Evolutionary conservation across 2,797 vertebrate genomes (phyloP), one percentile per base, ranked within the genome.

Genomic region (Lepidocolaptes lacrymiger): DNA sequence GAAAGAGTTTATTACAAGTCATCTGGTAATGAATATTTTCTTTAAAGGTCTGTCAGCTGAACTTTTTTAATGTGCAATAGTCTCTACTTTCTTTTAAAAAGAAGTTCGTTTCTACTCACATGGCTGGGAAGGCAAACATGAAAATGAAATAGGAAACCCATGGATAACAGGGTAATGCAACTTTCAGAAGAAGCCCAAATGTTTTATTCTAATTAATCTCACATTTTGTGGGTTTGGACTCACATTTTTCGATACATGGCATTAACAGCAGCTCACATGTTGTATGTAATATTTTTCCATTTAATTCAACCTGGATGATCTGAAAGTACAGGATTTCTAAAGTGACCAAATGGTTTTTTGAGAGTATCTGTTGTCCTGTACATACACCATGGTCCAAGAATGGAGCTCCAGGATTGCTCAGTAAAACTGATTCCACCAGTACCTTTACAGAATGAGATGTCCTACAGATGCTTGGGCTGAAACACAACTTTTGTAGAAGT

Each of bases 171-270:
- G 43, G 30, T 86, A 90, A 79, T 1, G 2, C 21, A 58, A 62
- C 18, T 46, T 75, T 59, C 51, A 76, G 68, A 41, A 80, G 68
- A 81, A 80, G 11, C 14, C 12, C 8, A 32, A 49, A 36, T 0
- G 3, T 79, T 78, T 93, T 56, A 41, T 51, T 95, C 87, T 64
- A 74, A 76, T 82, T 66, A 86, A 54, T 67, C 41, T 92, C 81
- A 51, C 20, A 74, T 92, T 94, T 87, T 0, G 0, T 41, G 71
- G 59, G 32, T 36, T 27, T 69, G 44, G 7, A 49, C 2, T 73
- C 16, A 19, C 16, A 26, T 75, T 80, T 95, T 95, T 85, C n/a
- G 64, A 12, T 46, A 37, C 27, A 9, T 12, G 17, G 34, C 51
- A 52, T 72, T 58, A 79, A 69, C 36, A 81, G 32, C 17, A 32